phyloP scores from a whole-genome alignment of 2,888 invertebrate species.

The Cepaea hortensis region DNA sequence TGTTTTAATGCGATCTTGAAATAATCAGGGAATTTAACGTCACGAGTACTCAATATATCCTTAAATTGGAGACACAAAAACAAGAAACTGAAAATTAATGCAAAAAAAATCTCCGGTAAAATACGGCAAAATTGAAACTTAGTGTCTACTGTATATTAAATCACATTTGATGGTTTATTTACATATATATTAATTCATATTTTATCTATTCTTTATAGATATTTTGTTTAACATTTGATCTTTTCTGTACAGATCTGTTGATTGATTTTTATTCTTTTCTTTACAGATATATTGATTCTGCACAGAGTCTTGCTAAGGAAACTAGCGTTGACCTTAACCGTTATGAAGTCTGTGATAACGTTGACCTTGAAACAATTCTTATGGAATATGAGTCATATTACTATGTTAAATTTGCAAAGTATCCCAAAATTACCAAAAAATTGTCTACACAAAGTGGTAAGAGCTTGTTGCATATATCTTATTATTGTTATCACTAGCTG shows the following conservation, averaged over 20 bases:
- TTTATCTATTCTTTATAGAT: too few relatives aligned
- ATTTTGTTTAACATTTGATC: background rate
- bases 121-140: too few relatives aligned
- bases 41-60: too few relatives aligned
- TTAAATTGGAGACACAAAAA: too few relatives aligned
- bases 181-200: too few relatives aligned
- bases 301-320: slow-evolving; percentile 83
- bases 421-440: slow-evolving; percentile 86
- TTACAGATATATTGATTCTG: slow-evolving; percentile 80
- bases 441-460: slow-evolving; percentile 69
- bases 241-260: background rate
- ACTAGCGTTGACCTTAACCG: slow-evolving; percentile 83
- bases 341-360: slow-evolving; percentile 88
- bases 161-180: too few relatives aligned
- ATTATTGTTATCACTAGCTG: background rate
- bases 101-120: too few relatives aligned
- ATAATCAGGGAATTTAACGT: too few relatives aligned
- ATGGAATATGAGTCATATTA: slow-evolving; percentile 93
- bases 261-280: background rate
- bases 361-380: slow-evolving; percentile 90
- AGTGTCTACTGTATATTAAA: too few relatives aligned
- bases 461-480: slow-evolving; percentile 44
- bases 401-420: slow-evolving; percentile 88
- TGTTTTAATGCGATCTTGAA: too few relatives aligned
- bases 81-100: too few relatives aligned